phyloP scores from a whole-genome alignment of 1,140 invertebrate species.

The Oncopodura yosiiana region DNA sequence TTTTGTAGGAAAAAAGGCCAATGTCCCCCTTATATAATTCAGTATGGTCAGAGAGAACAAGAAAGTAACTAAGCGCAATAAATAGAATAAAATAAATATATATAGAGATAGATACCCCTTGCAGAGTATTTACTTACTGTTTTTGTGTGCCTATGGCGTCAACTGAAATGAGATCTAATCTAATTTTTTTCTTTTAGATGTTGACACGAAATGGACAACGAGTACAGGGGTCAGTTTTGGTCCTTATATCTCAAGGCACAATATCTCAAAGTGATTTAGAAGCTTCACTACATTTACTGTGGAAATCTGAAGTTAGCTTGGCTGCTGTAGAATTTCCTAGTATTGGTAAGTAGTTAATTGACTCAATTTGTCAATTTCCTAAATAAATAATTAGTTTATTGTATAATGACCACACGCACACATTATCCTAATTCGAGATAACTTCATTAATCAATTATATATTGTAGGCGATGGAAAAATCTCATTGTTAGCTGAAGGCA shows the following conservation, averaged over 20 bases:
- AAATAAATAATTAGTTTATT: no score
- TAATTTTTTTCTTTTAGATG: constrained; percentile 21
- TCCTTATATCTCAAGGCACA: constrained; percentile 33
- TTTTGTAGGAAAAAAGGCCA: no score
- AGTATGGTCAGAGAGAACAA: background rate
- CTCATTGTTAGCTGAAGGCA: constrained; percentile 26
- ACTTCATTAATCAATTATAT: no score
- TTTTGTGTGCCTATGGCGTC: background rate
- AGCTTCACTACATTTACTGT: constrained; percentile 25
- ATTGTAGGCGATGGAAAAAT: constrained; percentile 31
- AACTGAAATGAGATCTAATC: background rate
- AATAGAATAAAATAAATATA: no score
- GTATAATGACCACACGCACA: no score
- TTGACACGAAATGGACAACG: constrained; percentile 30
- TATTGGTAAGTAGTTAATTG: no score
- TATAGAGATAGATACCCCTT: no score
- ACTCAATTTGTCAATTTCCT: no score
- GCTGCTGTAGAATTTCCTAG: constrained; percentile 34
- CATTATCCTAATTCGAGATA: no score
- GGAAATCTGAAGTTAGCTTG: constrained; percentile 27
- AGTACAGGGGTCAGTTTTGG: constrained; percentile 32
- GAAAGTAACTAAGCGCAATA: no score
- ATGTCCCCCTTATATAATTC: background rate
- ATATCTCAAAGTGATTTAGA: constrained; percentile 28
- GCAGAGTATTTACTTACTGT: no score